Conservation (phyloP, 2,797 vertebrate genomes). For the Carduelis carduelis region DNA sequence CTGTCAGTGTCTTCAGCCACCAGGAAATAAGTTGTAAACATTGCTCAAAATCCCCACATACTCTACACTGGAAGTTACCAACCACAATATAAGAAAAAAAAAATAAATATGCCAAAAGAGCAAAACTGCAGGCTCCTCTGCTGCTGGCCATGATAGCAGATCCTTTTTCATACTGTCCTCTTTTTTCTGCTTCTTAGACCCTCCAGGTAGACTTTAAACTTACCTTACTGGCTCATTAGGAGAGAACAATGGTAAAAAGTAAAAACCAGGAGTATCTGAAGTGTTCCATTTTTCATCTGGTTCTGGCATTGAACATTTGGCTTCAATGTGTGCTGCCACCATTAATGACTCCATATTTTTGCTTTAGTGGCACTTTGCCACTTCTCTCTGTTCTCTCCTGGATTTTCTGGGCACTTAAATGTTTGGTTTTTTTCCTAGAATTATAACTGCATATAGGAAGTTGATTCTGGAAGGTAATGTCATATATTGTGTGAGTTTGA, state of each 20-base stretch:
- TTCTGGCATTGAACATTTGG: neutral
- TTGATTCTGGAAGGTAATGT: neutral
- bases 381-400: neutral
- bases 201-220: neutral
- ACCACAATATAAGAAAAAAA: neutral
- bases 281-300: neutral
- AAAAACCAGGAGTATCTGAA: neutral
- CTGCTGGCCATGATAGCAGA: neutral
- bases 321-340: neutral
- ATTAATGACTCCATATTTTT: neutral
- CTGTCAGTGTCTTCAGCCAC: neutral
- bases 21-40: neutral
- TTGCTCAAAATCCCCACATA: neutral
- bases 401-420: neutral
- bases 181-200: neutral
- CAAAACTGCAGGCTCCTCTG: neutral
- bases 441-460: neutral
- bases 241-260: neutral
- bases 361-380: neutral
- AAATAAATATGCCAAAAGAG: neutral
- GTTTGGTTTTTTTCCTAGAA: neutral
- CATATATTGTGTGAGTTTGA: rapidly evolving
- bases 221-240: neutral
- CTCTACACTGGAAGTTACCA: neutral
- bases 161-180: neutral